Conservation (phyloP, 2,797 vertebrate genomes). For the Melanotaenia boesemani region DNA sequence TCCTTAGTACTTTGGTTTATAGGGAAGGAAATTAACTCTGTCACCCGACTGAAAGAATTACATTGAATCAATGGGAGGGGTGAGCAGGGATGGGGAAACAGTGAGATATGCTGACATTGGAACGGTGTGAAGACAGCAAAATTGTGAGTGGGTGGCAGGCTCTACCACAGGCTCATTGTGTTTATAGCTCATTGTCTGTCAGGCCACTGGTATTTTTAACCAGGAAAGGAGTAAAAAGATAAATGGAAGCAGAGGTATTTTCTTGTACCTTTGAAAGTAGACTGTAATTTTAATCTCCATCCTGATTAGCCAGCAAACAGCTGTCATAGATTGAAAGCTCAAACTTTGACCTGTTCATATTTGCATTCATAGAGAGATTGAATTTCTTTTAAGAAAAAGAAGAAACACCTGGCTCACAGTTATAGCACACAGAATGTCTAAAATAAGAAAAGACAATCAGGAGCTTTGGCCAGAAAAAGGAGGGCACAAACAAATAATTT, state of each 20-base stretch:
- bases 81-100: slow-evolving; percentile 22
- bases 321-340: slow-evolving; percentile 2
- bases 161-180: slow-evolving; percentile 64
- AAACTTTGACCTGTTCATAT: background rate
- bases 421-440: no score
- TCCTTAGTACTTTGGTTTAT: slow-evolving; percentile 23
- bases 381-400: background rate
- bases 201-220: slow-evolving; percentile 71
- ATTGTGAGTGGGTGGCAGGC: slow-evolving; percentile 57
- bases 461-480: no score
- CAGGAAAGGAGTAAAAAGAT: slow-evolving; percentile 30
- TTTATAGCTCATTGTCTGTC: slow-evolving; percentile 66
- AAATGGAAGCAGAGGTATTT: slow-evolving; percentile 16
- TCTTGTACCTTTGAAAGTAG: slow-evolving; percentile 3
- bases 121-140: slow-evolving; percentile 31
- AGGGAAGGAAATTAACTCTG: slow-evolving; percentile 24
- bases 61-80: slow-evolving; percentile 39
- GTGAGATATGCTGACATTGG: slow-evolving; percentile 27
- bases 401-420: no score
- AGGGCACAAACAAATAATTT: no score
- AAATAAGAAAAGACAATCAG: no score
- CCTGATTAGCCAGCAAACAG: slow-evolving; percentile 27
- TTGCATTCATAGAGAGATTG: slow-evolving; percentile 3
- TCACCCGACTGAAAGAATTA: slow-evolving; percentile 26
- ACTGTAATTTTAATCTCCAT: slow-evolving; percentile 9